These are phyloP conservation scores for Cariama cristata DNA, from an alignment of 2,113 vertebrate genomes.

Conservation along the genomic window DNA sequence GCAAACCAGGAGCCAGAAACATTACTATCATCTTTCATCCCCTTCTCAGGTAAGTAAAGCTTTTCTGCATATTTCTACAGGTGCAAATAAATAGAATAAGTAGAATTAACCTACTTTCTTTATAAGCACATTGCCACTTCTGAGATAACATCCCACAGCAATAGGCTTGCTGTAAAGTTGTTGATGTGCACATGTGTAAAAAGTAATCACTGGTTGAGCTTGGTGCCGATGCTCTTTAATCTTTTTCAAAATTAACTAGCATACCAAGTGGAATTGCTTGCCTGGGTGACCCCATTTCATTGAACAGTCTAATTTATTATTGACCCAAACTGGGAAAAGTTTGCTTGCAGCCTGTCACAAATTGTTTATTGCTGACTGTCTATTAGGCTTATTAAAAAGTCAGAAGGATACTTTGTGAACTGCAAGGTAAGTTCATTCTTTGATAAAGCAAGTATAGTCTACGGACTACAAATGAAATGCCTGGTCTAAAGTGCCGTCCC, in stretches of 20 bases:
- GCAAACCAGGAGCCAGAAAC: slow-evolving; percentile 96
- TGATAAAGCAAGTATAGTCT: neutral
- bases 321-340: neutral
- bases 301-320: neutral
- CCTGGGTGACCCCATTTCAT: neutral
- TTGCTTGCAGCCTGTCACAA: neutral
- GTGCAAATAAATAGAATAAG: neutral
- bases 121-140: neutral
- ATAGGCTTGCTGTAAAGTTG: neutral
- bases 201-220: neutral
- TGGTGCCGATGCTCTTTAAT: too few species aligned
- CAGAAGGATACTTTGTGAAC: neutral
- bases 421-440: slow-evolving; percentile 25
- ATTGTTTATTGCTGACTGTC: neutral
- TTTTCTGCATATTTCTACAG: neutral
- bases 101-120: neutral
- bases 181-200: neutral
- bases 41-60: slow-evolving; percentile 87
- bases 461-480: neutral
- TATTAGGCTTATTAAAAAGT: neutral
- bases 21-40: slow-evolving; percentile 98
- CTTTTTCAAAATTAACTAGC: neutral
- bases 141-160: neutral
- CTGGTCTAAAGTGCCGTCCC: neutral
- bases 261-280: neutral